Evolutionary conservation across 1,140 invertebrate genomes (phyloP), one percentile per base, ranked within the genome.

Genomic region (Lasioglossum baleicum): DNA sequence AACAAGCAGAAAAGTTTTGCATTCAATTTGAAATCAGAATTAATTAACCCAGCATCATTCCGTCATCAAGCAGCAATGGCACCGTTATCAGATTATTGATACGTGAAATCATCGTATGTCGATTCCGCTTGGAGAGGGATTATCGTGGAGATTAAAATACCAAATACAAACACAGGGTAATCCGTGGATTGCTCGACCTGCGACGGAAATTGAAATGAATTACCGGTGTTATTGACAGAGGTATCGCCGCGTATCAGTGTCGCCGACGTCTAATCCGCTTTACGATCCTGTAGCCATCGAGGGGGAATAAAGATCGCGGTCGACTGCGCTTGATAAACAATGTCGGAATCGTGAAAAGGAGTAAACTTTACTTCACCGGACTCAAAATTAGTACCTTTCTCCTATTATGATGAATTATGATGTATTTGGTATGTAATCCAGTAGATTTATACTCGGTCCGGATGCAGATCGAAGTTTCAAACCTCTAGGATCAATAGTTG

Each of bases 41-140:
- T 56, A 75, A 75, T 65, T 40, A 66, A 75, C 2, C 20, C 40
- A 13, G 10, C 17, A 75, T 56, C 31, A 11, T 35, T n/a, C 26
- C 22, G 26, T 75, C 51, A 66, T 75, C 56, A 13, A 2, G 8
- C 8, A 56, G 40, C n/a, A 7, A 17, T n/a, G 35, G 26, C 48
- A 42, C n/a, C 15, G 15, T 75, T 75, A 75, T 75, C 51, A 20
- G 40, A 67, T 44, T 60, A 75, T 53, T 75, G n/a, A 58, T 42
- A 42, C 40, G 7, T 17, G 42, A 44, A 75, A 51, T 44, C n/a
- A 67, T 42, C 51, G n/a, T 15, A 6, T 40, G 26, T 7, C 26
- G 13, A 17, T 35, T 20, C 51, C 17, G 17, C 8, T n/a, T 22
- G 48, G 20, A 35, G 31, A 8, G 17, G n/a, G 26, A 75, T 67